These are phyloP conservation scores for Semotilus atromaculatus DNA, from an alignment of 2,797 vertebrate genomes.

Conservation along the genomic window DNA sequence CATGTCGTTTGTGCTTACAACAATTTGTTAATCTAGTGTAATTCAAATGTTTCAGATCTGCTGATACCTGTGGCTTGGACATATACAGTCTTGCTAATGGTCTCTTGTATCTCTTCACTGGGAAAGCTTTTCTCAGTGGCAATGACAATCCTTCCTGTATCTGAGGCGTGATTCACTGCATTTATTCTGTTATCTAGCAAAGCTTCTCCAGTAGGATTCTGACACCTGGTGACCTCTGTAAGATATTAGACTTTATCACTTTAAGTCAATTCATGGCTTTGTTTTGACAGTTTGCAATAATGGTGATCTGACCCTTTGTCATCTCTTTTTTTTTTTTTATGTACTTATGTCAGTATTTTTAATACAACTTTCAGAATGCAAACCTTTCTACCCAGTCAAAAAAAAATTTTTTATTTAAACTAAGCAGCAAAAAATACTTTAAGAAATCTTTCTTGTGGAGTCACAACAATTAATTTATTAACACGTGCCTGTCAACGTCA, in stretches of 20 bases:
- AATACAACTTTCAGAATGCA: neutral
- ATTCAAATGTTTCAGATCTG: neutral
- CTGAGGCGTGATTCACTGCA: neutral
- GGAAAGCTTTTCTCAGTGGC: slow-evolving; percentile 9
- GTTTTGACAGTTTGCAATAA: neutral
- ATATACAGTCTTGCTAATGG: slow-evolving; percentile 62
- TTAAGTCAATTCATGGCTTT: neutral
- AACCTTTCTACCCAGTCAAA: neutral
- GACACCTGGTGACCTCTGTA: slow-evolving; percentile 46
- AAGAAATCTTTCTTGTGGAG: neutral
- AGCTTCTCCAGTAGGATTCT: neutral
- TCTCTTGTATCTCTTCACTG: slow-evolving; percentile 41
- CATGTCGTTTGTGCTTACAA: neutral
- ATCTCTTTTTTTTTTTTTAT: neutral
- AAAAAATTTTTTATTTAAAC: neutral
- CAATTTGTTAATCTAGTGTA: neutral
- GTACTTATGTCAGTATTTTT: neutral
- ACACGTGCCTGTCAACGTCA: neutral
- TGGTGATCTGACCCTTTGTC: neutral
- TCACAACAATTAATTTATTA: neutral
- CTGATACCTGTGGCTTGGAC: slow-evolving; percentile 85
- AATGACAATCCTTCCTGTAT: neutral
- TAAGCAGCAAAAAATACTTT: neutral
- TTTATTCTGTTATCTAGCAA: neutral
- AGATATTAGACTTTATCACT: slow-evolving; percentile 3